Evolutionary conservation across 2,113 vertebrate genomes (phyloP).

Genomic region (human): GRCh38 chr6:110326501-110327000

Average conservation of each 20-base stretch:
- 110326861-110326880: neutral
- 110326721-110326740: neutral
- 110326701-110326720: neutral
- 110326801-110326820: neutral
- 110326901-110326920: neutral
- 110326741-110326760: neutral
- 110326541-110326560: neutral
- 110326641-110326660: neutral
- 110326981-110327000: neutral
- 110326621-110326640: neutral
- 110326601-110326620: neutral
- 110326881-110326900: neutral
- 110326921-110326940: neutral
- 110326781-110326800: neutral
- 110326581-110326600: neutral
- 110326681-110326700: neutral
- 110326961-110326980: neutral
- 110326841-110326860: neutral
- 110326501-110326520: neutral
- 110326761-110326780: neutral
- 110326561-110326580: neutral
- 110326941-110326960: neutral
- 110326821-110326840: neutral
- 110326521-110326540: neutral
- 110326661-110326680: neutral